These are phyloP conservation scores for Druon quercuslanigerum DNA, from an alignment of 1,140 invertebrate species.

Conservation along the genomic window DNA sequence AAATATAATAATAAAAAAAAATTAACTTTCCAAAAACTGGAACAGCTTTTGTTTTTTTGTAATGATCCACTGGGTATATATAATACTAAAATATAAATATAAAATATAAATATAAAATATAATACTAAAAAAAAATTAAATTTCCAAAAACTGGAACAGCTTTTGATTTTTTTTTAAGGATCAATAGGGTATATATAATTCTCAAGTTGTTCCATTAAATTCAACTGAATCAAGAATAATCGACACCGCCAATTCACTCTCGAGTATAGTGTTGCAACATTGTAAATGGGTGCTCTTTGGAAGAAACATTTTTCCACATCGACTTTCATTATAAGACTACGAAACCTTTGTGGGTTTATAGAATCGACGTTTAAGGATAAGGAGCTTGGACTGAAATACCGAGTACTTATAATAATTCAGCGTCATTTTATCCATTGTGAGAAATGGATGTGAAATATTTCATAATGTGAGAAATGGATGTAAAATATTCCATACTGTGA, in stretches of 20 bases:
- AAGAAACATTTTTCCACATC: slow-evolving; percentile 12
- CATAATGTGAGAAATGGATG: slow-evolving; percentile 29
- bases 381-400: slow-evolving; percentile 23
- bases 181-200: neutral
- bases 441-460: slow-evolving; percentile 30
- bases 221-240: slow-evolving; percentile 3
- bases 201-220: neutral
- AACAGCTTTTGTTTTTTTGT: too few species aligned
- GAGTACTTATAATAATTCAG: slow-evolving; percentile 30
- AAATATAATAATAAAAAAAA: too few species aligned
- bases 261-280: slow-evolving; percentile 11
- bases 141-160: too few species aligned
- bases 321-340: slow-evolving; percentile 31
- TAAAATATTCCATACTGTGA: slow-evolving; percentile 24
- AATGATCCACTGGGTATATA: too few species aligned
- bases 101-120: too few species aligned
- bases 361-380: slow-evolving; percentile 30
- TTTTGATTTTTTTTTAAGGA: neutral
- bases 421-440: slow-evolving; percentile 30
- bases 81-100: too few species aligned
- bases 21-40: too few species aligned
- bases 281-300: slow-evolving; percentile 26
- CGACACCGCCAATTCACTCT: slow-evolving; percentile 10
- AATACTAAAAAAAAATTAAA: too few species aligned
- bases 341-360: slow-evolving; percentile 31